phyloP scores from a whole-genome alignment of 2,888 invertebrate genomes.

The Tineola bisselliella region DNA sequence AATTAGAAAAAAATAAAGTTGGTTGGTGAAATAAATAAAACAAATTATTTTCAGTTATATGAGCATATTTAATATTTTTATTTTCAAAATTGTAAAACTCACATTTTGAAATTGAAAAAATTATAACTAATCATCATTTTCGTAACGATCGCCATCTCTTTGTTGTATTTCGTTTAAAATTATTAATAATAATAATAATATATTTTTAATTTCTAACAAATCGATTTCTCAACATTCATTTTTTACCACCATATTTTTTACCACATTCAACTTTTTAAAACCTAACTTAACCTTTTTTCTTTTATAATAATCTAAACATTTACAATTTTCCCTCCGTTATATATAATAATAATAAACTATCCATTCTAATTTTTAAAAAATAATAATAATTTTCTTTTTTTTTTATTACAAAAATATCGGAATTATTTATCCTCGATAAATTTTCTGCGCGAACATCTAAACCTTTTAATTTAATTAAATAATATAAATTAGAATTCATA shows the following conservation, averaged over 20 bases:
- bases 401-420: conserved; percentile 62
- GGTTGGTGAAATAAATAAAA: conserved; percentile 14
- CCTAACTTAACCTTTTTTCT: conserved; percentile 47
- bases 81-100: conserved; percentile 69
- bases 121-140: conserved; percentile 61
- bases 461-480: no score
- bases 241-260: conserved; percentile 49
- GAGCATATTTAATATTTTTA: conserved; percentile 69
- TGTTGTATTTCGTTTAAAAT: conserved; percentile 39
- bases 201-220: conserved; percentile 67
- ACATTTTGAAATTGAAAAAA: conserved; percentile 69
- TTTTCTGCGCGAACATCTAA: no score
- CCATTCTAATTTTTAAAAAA: conserved; percentile 25
- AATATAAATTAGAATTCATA: no score
- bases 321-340: conserved; percentile 40
- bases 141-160: conserved; percentile 59
- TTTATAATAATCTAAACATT: conserved; percentile 54
- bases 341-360: conserved; percentile 40
- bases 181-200: conserved; percentile 56
- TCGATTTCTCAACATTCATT: conserved; percentile 54
- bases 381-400: conserved; percentile 31
- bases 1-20: no score
- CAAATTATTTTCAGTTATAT: conserved; percentile 37
- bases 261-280: conserved; percentile 46
- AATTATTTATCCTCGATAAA: conserved; percentile 32